Percentiles rank a stretch among this genome's conserved stretches.
phyloP scores from a whole-genome alignment of 2,888 invertebrate species.

The Melitaea athalia region DNA sequence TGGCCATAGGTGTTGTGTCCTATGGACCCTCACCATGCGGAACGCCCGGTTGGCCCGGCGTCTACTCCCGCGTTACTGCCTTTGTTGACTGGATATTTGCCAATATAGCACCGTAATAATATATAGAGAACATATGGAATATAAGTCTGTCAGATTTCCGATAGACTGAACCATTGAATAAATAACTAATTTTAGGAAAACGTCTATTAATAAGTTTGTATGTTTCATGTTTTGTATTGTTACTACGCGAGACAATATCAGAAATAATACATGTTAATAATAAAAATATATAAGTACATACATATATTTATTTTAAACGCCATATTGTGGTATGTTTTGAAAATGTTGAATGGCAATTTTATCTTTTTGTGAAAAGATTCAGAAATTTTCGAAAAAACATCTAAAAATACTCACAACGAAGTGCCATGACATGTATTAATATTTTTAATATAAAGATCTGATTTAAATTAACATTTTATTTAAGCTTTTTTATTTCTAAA shows the following conservation, averaged over 20 bases:
- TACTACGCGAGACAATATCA: no score
- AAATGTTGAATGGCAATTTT: neutral
- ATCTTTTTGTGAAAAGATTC: neutral
- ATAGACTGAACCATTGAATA: neutral
- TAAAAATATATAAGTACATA: neutral
- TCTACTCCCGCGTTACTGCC: constrained; percentile 85
- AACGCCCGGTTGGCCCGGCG: constrained; percentile 84
- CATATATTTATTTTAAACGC: neutral
- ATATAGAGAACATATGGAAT: constrained; percentile 4
- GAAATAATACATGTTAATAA: neutral
- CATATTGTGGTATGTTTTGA: constrained; percentile 10
- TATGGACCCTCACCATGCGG: constrained; percentile 77
- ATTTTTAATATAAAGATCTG: neutral
- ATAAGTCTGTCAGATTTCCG: neutral
- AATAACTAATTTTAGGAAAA: no score
- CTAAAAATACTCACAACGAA: constrained; percentile 5
- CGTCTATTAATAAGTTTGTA: no score
- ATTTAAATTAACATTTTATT: neutral
- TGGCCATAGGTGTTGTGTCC: constrained; percentile 83
- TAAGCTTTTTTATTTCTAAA: neutral
- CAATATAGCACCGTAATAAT: constrained; percentile 69
- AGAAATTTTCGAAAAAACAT: neutral
- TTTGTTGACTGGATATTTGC: constrained; percentile 86
- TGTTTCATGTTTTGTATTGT: no score
- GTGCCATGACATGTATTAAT: constrained; percentile 15